phyloP scores from a whole-genome alignment of 1,140 invertebrate genomes.

The Drosophila suzukii region DNA sequence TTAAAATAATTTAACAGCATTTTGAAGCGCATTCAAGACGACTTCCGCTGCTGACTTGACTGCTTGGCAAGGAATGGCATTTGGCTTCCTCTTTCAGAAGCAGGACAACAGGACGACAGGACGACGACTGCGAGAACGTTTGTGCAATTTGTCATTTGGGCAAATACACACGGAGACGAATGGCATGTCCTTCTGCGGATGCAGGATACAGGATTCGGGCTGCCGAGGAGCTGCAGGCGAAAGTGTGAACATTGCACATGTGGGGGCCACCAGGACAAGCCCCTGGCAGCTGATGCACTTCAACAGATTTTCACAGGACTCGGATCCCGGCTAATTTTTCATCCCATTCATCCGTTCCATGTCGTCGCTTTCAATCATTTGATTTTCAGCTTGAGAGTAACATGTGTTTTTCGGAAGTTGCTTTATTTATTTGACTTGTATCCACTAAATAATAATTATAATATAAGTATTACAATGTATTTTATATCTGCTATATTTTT shows the following conservation, averaged over 20 bases:
- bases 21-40: conserved; percentile 77
- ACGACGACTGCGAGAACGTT: conserved; percentile 44
- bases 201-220: conserved; percentile 1
- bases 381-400: not conserved
- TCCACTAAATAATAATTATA: not conserved
- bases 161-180: conserved; percentile 75
- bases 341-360: conserved; percentile 14
- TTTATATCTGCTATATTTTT: not conserved
- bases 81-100: conserved; percentile 42
- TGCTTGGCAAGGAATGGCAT: conserved; percentile 50
- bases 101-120: not conserved
- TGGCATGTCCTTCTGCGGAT: conserved; percentile 45
- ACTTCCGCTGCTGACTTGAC: conserved; percentile 68
- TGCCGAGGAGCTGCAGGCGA: conserved; percentile 18
- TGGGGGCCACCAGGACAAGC: conserved; percentile 18
- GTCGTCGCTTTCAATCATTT: conserved; percentile 22
- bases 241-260: conserved; percentile 55
- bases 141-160: conserved; percentile 79
- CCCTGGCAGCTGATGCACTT: conserved; percentile 48
- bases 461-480: not conserved
- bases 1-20: conserved; percentile 83
- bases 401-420: not conserved
- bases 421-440: not conserved
- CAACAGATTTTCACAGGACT: conserved; percentile 50
- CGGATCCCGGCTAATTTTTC: conserved; percentile 31